A percentile compares a stretch with the other conserved stretches of the same genome.
These are phyloP conservation scores for Propithecus coquereli DNA, from an alignment of 2,113 vertebrate species.

Conservation along the genomic window DNA sequence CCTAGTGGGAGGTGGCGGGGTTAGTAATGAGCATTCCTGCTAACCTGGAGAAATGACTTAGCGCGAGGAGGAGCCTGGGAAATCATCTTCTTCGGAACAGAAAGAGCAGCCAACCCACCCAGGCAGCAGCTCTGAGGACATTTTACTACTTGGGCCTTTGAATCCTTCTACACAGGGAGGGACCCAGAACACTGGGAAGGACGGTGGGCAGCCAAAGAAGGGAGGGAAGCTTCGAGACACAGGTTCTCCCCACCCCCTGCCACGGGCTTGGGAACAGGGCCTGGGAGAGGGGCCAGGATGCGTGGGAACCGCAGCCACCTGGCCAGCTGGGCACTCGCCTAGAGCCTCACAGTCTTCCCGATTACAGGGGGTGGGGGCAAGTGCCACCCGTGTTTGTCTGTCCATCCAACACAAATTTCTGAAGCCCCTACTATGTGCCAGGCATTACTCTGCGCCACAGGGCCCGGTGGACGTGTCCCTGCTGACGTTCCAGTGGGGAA, in stretches of 20 bases:
- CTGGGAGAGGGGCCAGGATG: background rate
- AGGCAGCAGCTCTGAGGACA: background rate
- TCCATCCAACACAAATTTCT: background rate
- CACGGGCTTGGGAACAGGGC: background rate
- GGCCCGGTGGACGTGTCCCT: background rate
- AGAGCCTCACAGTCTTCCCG: background rate
- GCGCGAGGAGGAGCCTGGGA: constrained; percentile 52
- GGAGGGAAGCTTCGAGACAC: background rate
- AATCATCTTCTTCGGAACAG: constrained; percentile 21
- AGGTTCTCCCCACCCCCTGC: background rate
- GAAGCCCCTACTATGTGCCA: background rate
- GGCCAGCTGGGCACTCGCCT: background rate
- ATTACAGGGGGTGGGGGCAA: background rate
- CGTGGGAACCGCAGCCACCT: no score
- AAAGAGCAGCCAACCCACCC: background rate
- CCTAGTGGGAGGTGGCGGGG: constrained; percentile 41
- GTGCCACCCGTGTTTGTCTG: background rate
- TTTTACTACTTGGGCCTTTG: background rate
- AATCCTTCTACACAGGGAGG: background rate
- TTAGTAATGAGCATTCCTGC: constrained; percentile 60
- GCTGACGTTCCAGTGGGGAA: background rate
- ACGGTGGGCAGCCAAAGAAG: background rate
- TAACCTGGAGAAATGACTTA: constrained; percentile 66
- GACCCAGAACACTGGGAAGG: background rate
- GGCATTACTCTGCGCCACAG: background rate